phyloP scores from a whole-genome alignment of 2,113 vertebrate species.

The Variabilichromis moorii region DNA sequence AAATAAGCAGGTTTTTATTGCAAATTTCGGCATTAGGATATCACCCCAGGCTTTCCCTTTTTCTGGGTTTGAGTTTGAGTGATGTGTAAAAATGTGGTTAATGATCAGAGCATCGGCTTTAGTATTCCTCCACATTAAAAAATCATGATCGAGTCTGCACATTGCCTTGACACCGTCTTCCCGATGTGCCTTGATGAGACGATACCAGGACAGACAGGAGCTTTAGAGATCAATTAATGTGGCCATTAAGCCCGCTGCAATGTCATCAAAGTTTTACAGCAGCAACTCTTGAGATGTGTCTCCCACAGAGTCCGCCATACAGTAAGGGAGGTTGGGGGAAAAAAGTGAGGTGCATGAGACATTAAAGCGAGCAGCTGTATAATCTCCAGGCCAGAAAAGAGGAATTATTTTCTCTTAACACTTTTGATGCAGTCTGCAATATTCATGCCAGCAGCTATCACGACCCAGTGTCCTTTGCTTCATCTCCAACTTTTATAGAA shows the following conservation, averaged over 20 bases:
- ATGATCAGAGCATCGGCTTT: not conserved
- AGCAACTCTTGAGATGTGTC: conserved; percentile 1
- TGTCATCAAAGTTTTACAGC: conserved; percentile 58
- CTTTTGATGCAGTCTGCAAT: not conserved
- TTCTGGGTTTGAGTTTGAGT: not conserved
- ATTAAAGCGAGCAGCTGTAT: not conserved
- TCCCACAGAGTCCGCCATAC: not conserved
- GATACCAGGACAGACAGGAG: not conserved
- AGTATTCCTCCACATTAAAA: not conserved
- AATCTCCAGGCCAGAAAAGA: not conserved
- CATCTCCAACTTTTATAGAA: not conserved
- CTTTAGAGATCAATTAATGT: not conserved
- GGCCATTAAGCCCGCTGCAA: not conserved
- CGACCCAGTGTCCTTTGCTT: not conserved
- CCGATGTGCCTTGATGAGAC: not conserved
- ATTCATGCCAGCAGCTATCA: conserved; percentile 1
- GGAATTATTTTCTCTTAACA: conserved; percentile 27
- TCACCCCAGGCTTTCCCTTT: not conserved
- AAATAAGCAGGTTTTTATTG: not conserved
- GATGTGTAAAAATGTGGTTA: not conserved
- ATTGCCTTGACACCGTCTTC: not conserved
- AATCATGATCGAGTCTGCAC: not conserved
- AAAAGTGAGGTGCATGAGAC: not conserved
- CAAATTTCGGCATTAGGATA: not conserved
- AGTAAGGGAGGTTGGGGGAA: not conserved